Evolutionary conservation across 2,113 vertebrate genomes (phyloP).

Genomic region (Antechinus stuartii): DNA sequence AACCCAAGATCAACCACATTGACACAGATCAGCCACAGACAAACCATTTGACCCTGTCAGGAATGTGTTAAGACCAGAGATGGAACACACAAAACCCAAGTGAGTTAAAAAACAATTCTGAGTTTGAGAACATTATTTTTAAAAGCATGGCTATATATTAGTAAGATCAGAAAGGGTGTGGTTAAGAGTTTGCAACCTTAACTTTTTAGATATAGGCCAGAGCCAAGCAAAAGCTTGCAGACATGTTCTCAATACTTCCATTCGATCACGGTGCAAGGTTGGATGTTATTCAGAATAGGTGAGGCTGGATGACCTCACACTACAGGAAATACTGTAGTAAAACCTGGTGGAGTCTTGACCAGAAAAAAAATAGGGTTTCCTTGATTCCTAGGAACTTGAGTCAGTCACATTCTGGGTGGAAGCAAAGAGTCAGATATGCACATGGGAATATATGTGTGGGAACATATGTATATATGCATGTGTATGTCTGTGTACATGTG

Average conservation of each 20-base stretch:
- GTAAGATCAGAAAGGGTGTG: not conserved
- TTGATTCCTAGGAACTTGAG: constrained; percentile 23
- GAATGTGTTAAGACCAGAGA: not conserved
- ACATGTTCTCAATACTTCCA: not conserved
- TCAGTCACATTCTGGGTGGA: not conserved
- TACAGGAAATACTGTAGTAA: not conserved
- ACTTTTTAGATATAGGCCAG: not conserved
- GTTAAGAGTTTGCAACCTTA: constrained; percentile 25
- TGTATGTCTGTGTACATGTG: not conserved
- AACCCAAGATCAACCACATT: not conserved
- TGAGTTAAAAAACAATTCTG: not conserved
- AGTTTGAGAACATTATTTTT: not conserved
- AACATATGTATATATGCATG: not conserved
- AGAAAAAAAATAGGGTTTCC: not conserved
- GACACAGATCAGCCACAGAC: not conserved
- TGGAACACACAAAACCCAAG: constrained; percentile 46
- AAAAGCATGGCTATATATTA: not conserved
- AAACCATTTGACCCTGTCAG: not conserved
- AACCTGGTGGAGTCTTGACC: not conserved
- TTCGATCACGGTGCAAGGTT: accelerated
- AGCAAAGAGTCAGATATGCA: not conserved
- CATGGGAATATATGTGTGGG: not conserved
- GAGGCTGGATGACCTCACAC: not conserved
- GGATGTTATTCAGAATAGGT: not conserved
- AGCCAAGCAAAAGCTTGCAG: not conserved